Percentiles rank a stretch among this genome's conserved stretches.
phyloP scores from a whole-genome alignment of 2,888 invertebrate species.

The Automeris io region DNA sequence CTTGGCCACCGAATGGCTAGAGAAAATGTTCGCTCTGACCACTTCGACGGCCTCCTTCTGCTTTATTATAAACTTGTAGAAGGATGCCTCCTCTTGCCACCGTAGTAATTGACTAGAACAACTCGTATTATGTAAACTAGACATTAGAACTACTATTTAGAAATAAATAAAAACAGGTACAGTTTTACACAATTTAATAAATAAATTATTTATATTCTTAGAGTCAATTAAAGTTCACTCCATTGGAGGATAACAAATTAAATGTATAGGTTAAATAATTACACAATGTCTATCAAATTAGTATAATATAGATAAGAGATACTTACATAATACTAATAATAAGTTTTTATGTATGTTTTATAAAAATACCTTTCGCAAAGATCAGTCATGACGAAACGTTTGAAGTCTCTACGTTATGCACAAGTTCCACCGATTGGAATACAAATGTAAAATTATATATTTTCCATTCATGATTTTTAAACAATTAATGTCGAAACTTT shows the following conservation, averaged over 20 bases:
- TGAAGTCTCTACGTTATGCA: conserved; percentile 6
- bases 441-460: not conserved
- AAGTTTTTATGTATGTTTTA: conserved; percentile 25
- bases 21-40: too few species aligned
- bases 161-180: not conserved
- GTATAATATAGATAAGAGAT: too few species aligned
- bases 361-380: conserved; percentile 63
- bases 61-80: too few species aligned
- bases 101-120: too few species aligned
- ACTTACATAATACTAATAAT: conserved; percentile 12
- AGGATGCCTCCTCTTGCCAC: too few species aligned
- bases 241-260: conserved; percentile 50
- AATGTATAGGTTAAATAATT: conserved; percentile 14
- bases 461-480: not conserved
- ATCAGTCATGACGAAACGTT: conserved; percentile 39
- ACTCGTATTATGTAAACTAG: too few species aligned
- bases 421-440: not conserved
- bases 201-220: conserved; percentile 6
- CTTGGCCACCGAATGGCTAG: too few species aligned
- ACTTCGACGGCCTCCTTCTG: too few species aligned
- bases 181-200: not conserved
- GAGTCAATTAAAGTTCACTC: conserved; percentile 30
- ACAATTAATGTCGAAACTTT: not conserved
- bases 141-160: too few species aligned
- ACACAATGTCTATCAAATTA: too few species aligned